Conservation (phyloP, 2,888 invertebrate species). For the Callyntrura sp. region DNA sequence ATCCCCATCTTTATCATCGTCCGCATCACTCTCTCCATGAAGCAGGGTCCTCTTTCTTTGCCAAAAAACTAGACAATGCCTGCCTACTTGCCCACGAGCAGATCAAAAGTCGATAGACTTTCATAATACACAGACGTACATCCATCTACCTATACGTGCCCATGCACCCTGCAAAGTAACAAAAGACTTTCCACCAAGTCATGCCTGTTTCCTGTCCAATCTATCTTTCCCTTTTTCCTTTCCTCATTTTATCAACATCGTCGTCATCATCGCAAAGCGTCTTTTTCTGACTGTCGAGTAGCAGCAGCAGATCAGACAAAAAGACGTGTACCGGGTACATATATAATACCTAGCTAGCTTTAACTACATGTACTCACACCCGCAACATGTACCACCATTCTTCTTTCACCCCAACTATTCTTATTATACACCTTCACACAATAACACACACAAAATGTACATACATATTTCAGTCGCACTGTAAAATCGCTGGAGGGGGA, state of each 20-base stretch:
- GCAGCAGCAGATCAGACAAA: neutral
- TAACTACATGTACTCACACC: neutral
- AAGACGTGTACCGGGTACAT: neutral
- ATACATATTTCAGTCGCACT: neutral
- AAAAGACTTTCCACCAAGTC: constrained; percentile 53
- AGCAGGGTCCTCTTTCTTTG: neutral
- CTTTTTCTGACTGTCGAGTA: neutral
- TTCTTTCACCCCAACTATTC: neutral
- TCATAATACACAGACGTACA: neutral
- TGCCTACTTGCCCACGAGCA: neutral
- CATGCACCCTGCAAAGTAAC: constrained; percentile 17
- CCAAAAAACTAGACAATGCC: neutral
- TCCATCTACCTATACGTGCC: neutral
- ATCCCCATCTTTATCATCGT: neutral
- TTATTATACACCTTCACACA: neutral
- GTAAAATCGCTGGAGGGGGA: constrained; percentile 30
- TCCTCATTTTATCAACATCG: constrained; percentile 2
- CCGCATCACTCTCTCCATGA: neutral
- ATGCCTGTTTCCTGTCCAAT: constrained; percentile 61
- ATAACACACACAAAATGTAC: neutral
- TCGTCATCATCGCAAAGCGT: neutral
- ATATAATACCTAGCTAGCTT: neutral
- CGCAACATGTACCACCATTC: constrained; percentile 1
- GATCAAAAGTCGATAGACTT: constrained; percentile 44
- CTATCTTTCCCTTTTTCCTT: constrained; percentile 45